Percentiles rank a stretch among this genome's conserved stretches.
These are phyloP conservation scores for Solea senegalensis DNA, from an alignment of 2,113 vertebrate genomes.

Conservation along the genomic window DNA sequence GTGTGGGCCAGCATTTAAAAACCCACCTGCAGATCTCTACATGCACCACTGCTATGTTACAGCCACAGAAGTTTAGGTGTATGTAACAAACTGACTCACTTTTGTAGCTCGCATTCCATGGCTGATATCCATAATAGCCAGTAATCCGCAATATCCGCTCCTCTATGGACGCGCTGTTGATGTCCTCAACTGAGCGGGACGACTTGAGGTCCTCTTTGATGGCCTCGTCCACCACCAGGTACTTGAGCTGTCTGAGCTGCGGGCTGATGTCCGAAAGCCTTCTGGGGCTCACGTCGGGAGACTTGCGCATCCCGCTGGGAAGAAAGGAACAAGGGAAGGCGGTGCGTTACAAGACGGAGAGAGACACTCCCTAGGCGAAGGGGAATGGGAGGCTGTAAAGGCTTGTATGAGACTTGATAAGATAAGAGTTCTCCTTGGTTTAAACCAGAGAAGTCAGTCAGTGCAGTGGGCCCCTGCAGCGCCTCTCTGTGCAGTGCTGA, in stretches of 20 bases:
- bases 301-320: conserved; percentile 90
- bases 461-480: conserved; percentile 42
- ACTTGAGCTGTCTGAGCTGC: conserved; percentile 95
- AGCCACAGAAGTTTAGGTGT: background rate
- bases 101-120: conserved; percentile 90
- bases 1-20: background rate
- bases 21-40: background rate
- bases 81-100: conserved; percentile 80
- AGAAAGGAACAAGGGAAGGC: conserved; percentile 51
- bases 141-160: conserved; percentile 92
- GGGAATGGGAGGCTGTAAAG: background rate
- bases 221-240: conserved; percentile 92
- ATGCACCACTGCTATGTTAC: background rate
- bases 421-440: conserved; percentile 19
- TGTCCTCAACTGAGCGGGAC: conserved; percentile 93
- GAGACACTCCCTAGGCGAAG: background rate
- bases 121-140: conserved; percentile 95
- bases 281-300: conserved; percentile 92
- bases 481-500: conserved; percentile 42
- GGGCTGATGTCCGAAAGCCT: conserved; percentile 97
- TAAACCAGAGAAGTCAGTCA: conserved; percentile 14
- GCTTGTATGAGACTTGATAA: conserved; percentile 2
- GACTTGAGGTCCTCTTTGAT: conserved; percentile 95
- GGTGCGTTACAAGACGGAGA: conserved; percentile 31
- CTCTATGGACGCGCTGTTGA: conserved; percentile 92